These are phyloP conservation scores for Stenopsyche tienmushanensis DNA, from an alignment of 1,140 invertebrate species.

Conservation along the genomic window DNA sequence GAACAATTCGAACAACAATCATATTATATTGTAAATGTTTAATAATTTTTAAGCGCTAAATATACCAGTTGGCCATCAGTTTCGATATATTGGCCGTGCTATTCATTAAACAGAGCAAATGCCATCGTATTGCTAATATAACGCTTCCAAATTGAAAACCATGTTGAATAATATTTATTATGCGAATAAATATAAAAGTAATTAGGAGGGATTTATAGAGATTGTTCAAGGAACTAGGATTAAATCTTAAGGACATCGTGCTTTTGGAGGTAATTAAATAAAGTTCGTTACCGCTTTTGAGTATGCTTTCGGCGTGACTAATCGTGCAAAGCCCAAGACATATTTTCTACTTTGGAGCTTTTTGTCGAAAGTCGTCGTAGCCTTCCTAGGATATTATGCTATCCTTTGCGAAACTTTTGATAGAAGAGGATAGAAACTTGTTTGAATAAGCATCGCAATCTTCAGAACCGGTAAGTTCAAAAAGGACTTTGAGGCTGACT, in stretches of 20 bases:
- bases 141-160: slow-evolving; percentile 1
- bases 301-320: slow-evolving; percentile 5
- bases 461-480: slow-evolving; percentile 5
- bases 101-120: too few relatives aligned
- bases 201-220: background rate
- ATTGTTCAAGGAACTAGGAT: too few relatives aligned
- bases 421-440: slow-evolving; percentile 11
- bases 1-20: too few relatives aligned
- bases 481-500: too few relatives aligned
- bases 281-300: too few relatives aligned
- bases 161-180: background rate
- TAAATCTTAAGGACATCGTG: too few relatives aligned
- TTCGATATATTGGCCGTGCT: too few relatives aligned
- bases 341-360: slow-evolving; percentile 3
- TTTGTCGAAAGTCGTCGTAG: slow-evolving; percentile 4
- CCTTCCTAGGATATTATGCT: slow-evolving; percentile 1
- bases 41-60: too few relatives aligned
- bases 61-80: too few relatives aligned
- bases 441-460: background rate
- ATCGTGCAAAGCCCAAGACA: background rate
- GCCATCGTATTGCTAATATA: too few relatives aligned
- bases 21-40: too few relatives aligned
- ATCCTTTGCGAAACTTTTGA: slow-evolving; percentile 13
- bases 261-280: too few relatives aligned
- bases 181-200: background rate